Percentiles rank a stretch among this genome's conserved stretches.
These are phyloP conservation scores for Pelagia noctiluca DNA, from an alignment of 30 jellyfish, hydroid and myxozoan genomes.

Conservation along the genomic window DNA sequence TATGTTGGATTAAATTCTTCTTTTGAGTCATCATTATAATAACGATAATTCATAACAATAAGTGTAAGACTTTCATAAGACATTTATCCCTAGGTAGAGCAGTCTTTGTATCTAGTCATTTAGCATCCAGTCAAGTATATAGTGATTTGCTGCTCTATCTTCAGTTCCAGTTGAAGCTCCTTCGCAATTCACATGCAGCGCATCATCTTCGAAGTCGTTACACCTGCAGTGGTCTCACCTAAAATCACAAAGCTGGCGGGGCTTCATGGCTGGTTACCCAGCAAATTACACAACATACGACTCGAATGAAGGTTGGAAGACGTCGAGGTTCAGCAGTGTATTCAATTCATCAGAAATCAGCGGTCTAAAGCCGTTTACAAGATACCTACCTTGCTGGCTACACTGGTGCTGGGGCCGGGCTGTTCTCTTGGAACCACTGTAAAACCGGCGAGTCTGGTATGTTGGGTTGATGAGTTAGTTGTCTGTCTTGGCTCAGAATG, in stretches of 20 bases:
- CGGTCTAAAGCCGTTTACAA: background rate
- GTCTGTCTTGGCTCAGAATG: background rate
- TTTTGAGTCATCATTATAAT: too few relatives aligned
- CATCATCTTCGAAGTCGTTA: background rate
- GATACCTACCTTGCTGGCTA: background rate
- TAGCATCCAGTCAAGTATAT: too few relatives aligned
- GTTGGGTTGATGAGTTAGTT: too few relatives aligned
- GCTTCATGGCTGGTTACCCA: background rate
- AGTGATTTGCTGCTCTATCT: background rate
- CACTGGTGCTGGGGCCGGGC: constrained; percentile 5
- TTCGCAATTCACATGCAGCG: background rate
- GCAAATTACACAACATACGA: background rate
- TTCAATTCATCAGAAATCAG: background rate
- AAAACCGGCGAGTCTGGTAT: background rate
- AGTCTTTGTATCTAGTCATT: too few relatives aligned
- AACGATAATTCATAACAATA: background rate
- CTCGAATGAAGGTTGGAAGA: background rate
- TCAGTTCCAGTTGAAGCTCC: constrained; percentile 9
- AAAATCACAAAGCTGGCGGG: background rate
- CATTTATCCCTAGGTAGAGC: too few relatives aligned
- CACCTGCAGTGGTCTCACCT: background rate
- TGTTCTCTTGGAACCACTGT: background rate
- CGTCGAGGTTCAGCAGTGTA: background rate
- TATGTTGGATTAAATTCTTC: background rate
- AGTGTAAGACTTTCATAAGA: background rate